Evolutionary conservation across 2,888 invertebrate species (phyloP), one percentile per base, ranked within the genome.

Genomic region (Adelognathus sp.): DNA sequence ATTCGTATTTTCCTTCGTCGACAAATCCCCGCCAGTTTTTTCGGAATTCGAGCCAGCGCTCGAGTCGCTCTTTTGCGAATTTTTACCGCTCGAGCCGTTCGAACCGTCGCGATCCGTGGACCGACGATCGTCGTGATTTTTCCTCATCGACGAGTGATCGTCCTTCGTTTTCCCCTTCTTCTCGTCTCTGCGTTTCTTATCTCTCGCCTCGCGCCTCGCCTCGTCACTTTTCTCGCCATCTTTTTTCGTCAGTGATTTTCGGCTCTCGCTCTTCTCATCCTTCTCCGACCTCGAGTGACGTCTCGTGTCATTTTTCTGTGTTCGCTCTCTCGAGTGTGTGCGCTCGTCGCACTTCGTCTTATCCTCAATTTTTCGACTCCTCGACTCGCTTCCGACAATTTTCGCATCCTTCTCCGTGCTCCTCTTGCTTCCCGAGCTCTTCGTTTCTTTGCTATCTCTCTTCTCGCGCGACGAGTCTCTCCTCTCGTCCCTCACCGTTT

Each of bases 21-120:
- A 92, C 80, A 93, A 92, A 50, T n/a, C n/a, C n/a, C n/a, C n/a
- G n/a, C n/a, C n/a, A n/a, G 73, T 87, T 36, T 81, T 85, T 2
- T 86, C 80, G 50, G 84, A 92, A 7, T 82, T 92, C n/a, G 92
- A 91, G 85, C 92, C 93, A 0, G 93, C 92, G 86, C 91, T 91
- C 61, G 89, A 90, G 74, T 90, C 85, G 88, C 93, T 92, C 79
- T 92, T 86, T 16, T 90, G 90, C 16, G 90, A 91, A 56, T 91
- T 90, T 79, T 89, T 90, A 39, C 92, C 92, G 21, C 92, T 91
- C 36, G 92, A 92, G 39, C 95, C 96, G 88, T 96, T 96, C 83
- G 96, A 96, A 0, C 96, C 96, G 91, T 97, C 96, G 79, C 96
- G 93, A 84, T 96, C 97, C 0, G 96, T 95, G 0, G 96, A 96